A percentile compares a stretch with the other conserved stretches of the same genome.
These are phyloP conservation scores for Strigamia transsilvanica DNA, from an alignment of 2,888 invertebrate species.

Conservation along the genomic window DNA sequence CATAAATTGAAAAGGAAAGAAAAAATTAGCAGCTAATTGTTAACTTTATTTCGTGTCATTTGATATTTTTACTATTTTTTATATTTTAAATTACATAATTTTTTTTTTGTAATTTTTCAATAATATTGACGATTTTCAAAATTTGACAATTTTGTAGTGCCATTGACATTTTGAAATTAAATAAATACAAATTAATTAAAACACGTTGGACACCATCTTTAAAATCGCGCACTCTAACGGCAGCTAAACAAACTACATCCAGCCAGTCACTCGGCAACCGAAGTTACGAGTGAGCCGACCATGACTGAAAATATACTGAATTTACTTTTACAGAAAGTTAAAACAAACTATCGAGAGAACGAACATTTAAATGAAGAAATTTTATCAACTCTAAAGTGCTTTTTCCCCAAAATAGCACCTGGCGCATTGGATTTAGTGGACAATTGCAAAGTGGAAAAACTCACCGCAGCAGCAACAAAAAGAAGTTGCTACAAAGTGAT, in stretches of 20 bases:
- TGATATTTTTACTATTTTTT: background rate
- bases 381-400: background rate
- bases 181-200: constrained; percentile 8
- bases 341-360: background rate
- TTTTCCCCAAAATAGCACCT: background rate
- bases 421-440: background rate
- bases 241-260: too few relatives aligned
- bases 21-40: constrained; percentile 11
- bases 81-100: constrained; percentile 11
- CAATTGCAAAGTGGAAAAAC: background rate
- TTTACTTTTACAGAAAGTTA: background rate
- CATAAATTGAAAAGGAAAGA: background rate
- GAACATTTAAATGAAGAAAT: background rate
- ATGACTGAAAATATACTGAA: constrained; percentile 3
- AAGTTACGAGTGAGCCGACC: too few relatives aligned
- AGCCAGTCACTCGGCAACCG: too few relatives aligned
- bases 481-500: constrained; percentile 27
- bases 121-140: background rate
- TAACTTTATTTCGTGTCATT: background rate
- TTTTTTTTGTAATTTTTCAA: constrained; percentile 14
- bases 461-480: background rate
- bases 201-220: background rate
- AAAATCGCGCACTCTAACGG: background rate
- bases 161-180: constrained; percentile 23
- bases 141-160: constrained; percentile 46